Base-by-base conservation (phyloP, 2,113 vertebrate species). In the Dissostichus mawsoni region DNA sequence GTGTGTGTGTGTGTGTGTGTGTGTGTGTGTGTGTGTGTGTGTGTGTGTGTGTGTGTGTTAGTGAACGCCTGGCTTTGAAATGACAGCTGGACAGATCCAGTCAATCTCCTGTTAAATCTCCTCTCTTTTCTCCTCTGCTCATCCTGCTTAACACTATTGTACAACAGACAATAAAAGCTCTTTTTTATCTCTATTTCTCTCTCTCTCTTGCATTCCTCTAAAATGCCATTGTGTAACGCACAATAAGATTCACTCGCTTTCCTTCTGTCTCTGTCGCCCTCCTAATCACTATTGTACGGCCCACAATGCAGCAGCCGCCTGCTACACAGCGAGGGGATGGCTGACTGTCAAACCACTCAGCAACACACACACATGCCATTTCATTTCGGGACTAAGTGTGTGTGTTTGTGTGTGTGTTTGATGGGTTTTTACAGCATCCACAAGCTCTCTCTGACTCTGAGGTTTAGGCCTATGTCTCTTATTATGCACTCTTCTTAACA, bases 271-370 rank as follows among this genome's bases (percentile, higher is more conserved):
- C 81, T 66, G 80, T 88, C 77, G 50, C 74, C 82, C 62, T 81
- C 76, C 87, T 91, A 87, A 91, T 91, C 90, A 80, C 88, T 58
- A 92, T 92, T 92, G 85, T 92, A 23, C 18, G 7, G 52, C 85
- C 82, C 55, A 92, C 91, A 92, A 92, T 89, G 87, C 52, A 67
- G 83, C 81, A 86, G 81, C 89, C 77, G 80, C 84, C 80, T 82
- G 83, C 78, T 82, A n/a, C 78, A 71, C 71, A 59, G 74, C 59
- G 50, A 58, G 25, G 82, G 86, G 78, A 84, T 80, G 82, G 82
- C 84, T 62, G 77, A 76, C 82, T 85, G 84, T 88, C 83, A 74
- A 70, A 41, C 70, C 77, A 74, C 77, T 78, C 69, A 76, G 73
- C 58, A 59, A 59, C 81, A 68, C 62, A 78, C 87, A 69, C 69